Base-by-base conservation (phyloP, 2,113 vertebrate genomes). In the Xenopus laevis region DNA sequence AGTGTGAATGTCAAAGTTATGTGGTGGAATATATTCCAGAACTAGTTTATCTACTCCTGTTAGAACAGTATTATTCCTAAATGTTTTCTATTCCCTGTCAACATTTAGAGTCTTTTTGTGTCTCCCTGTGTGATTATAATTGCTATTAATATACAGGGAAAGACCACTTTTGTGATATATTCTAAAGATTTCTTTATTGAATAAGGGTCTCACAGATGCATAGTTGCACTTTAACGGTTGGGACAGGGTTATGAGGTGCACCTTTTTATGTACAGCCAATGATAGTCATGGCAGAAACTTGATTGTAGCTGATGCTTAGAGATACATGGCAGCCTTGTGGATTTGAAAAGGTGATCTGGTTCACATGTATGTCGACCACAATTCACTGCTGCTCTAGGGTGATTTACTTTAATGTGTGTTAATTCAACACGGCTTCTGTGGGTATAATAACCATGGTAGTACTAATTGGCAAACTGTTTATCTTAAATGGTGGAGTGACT, bases 161-260 rank as follows among this genome's bases (percentile, higher is more conserved):
- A 52, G 47, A 46, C 60, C 50, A 70, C 12, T 16, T 27, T 1
- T 27, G 23, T 1, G 23, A 27, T 27, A 10, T 50, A 17, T 4
- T 16, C 8, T 16, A 58, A 58, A 10, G 47, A 10, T 50, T 50
- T 50, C 47, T 13, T 16, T 50, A 50, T 50, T 50, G 15, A 50
- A 40, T 69, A 75, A 21, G 13, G 33, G 33, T 18, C 50, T 64
- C 74, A 77, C 64, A 70, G 47, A 77, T 63, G 74, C 74, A 77
- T 71, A 12, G 33, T 59, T 65, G 53, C 70, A 74, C 60, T 60
- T 55, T 71, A 70, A n/a, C 52, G 58, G 78, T 16, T 52, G 40
- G 20, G 47, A 46, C 50, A 64, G 65, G 53, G 21, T 40, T 69
- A 21, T 53, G 44, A 57, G 47, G 13, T 21, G 30, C 76, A 65